Base-by-base conservation (phyloP, 2,113 vertebrate species). In the Alectura lathami region DNA sequence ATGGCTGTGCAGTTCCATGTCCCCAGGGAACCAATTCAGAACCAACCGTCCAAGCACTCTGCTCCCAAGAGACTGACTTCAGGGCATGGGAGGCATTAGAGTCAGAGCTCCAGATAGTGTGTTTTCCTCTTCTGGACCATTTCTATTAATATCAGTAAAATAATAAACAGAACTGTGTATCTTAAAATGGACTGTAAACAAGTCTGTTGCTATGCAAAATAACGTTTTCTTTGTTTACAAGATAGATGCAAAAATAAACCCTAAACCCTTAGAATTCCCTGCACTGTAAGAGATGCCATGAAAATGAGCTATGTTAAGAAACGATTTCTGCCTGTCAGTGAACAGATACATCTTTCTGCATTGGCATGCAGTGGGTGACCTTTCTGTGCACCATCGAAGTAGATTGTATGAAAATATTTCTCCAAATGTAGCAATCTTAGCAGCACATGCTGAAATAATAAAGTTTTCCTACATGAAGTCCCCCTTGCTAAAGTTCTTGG, bases 191-290 rank as follows among this genome's bases (percentile, higher is more conserved):
- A 53, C 79, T 66, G 22, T 26, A 90, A 94, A 93, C 81, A 74
- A 91, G 36, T 43, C 78, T 60, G 69, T 94, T 95, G 83, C 90
- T 86, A 48, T 84, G 93, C 69, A 90, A 93, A 91, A 53, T 89
- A 54, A 73, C 36, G 21, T 57, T 88, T 84, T 48, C 69, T 86
- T 90, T 90, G 76, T 90, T 95, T 94, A 57, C 47, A 43, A 73
- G 53, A 78, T 45, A 82, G 82, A 91, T 86, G 53, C 80, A 45
- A 87, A 89, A 94, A 91, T 63, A 83, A 88, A 60, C 29, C 42
- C 27, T 85, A 47, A 80, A 23, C 43, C 40, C 59, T 60, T 81
- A 67, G 47, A 88, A 66, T 93, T 90, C 64, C 48, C 36, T 78
- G 17, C 34, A 15, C 20, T 76, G 20, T 48, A n/a, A 93, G 66